Evolutionary conservation across 2,113 vertebrate species (phyloP).

Genomic region (Sisor rabdophorus): DNA sequence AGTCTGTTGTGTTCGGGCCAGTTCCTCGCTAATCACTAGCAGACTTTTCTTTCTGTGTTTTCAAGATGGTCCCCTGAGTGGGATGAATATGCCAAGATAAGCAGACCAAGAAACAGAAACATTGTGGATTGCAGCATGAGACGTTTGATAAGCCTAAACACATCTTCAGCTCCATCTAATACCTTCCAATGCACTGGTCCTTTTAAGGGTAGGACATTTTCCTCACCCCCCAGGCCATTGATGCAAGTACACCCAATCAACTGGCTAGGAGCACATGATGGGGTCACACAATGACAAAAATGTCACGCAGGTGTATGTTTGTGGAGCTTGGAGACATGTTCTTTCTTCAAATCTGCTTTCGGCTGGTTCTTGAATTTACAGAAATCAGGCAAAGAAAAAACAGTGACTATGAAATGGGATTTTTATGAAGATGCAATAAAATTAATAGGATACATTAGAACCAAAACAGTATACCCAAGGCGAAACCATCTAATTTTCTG

Average conservation of each 20-base stretch:
- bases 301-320: conserved; percentile 27
- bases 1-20: conserved; percentile 37
- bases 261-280: conserved; percentile 55
- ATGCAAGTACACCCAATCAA: conserved; percentile 61
- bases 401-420: neutral
- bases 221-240: conserved; percentile 56
- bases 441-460: conserved; percentile 24
- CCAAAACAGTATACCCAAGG: neutral
- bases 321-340: conserved; percentile 1
- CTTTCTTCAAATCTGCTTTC: neutral
- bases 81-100: conserved; percentile 15
- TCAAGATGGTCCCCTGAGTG: conserved; percentile 29
- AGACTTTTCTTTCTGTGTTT: conserved; percentile 37
- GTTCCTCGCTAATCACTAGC: conserved; percentile 24
- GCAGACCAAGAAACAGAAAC: neutral
- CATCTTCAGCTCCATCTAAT: conserved; percentile 48
- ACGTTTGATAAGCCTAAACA: neutral
- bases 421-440: conserved; percentile 27
- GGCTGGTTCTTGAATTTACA: neutral
- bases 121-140: neutral
- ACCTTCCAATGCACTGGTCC: conserved; percentile 42
- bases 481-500: conserved; percentile 2
- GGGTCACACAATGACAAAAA: conserved; percentile 45
- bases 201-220: conserved; percentile 53
- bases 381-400: neutral